These are phyloP conservation scores for Meteorus colon DNA, from an alignment of 2,888 invertebrate species.

Conservation along the genomic window DNA sequence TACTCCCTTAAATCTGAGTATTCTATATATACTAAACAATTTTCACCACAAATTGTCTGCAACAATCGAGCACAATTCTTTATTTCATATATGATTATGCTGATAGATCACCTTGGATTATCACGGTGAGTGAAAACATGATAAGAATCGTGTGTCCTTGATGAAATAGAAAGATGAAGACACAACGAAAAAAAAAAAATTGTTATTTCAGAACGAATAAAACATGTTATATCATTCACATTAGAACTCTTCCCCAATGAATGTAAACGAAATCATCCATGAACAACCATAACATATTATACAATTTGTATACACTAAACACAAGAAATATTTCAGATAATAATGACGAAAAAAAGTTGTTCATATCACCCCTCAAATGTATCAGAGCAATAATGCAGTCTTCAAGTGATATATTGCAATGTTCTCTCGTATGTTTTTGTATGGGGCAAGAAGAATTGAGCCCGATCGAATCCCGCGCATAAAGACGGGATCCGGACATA, in stretches of 20 bases:
- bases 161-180: neutral
- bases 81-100: neutral
- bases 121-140: neutral
- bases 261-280: neutral
- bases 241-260: neutral
- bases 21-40: neutral
- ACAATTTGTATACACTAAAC: neutral
- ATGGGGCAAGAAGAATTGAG: slow-evolving; percentile 12
- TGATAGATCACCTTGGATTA: neutral
- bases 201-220: neutral
- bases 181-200: neutral
- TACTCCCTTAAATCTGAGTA: neutral
- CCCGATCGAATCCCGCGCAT: slow-evolving; percentile 23
- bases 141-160: slow-evolving; percentile 9
- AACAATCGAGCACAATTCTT: neutral
- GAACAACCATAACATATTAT: neutral
- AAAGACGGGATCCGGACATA: slow-evolving; percentile 58
- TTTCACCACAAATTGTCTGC: slow-evolving; percentile 4
- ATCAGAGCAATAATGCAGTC: neutral
- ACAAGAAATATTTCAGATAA: neutral
- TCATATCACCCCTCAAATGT: neutral
- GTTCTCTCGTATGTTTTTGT: slow-evolving; percentile 24
- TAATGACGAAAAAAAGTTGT: neutral
- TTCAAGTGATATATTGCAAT: slow-evolving; percentile 1
- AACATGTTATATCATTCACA: neutral